These are phyloP conservation scores for Drosophila mayaguana DNA, from an alignment of 2,888 invertebrate genomes.

Conservation along the genomic window DNA sequence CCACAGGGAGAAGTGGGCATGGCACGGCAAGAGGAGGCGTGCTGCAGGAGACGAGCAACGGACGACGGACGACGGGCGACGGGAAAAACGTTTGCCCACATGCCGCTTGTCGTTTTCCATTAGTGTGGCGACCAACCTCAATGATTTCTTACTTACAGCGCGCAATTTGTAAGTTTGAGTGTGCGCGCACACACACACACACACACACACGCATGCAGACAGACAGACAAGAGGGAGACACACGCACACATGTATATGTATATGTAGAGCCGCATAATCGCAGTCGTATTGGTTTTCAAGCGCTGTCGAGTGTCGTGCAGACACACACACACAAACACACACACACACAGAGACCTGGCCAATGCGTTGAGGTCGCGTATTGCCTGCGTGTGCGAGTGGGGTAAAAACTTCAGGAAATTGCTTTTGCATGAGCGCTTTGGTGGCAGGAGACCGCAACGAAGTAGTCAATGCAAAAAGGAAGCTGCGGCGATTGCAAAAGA, in stretches of 20 bases:
- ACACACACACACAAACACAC: neutral
- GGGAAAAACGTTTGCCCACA: conserved; percentile 67
- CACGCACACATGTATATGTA: conserved; percentile 8
- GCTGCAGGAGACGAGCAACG: neutral
- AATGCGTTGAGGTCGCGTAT: conserved; percentile 61
- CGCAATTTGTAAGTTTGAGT: conserved; percentile 67
- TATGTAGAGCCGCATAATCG: conserved; percentile 64
- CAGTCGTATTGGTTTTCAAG: conserved; percentile 71
- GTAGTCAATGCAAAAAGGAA: conserved; percentile 64
- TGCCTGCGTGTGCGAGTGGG: conserved; percentile 32
- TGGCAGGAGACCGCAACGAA: conserved; percentile 37
- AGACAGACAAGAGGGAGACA: conserved; percentile 17
- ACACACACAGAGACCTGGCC: conserved; percentile 39
- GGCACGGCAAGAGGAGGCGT: neutral
- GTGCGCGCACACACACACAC: conserved; percentile 43
- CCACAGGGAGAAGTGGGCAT: conserved; percentile 12
- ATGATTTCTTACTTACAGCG: conserved; percentile 79
- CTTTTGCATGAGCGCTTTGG: conserved; percentile 78
- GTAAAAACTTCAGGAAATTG: conserved; percentile 79
- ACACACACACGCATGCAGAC: conserved; percentile 3
- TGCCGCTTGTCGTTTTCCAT: conserved; percentile 80
- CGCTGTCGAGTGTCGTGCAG: conserved; percentile 58
- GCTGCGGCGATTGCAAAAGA: conserved; percentile 69
- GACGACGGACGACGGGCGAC: neutral
- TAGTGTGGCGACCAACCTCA: conserved; percentile 78